Conservation (phyloP, 2,797 vertebrate species). For the Onychomys arenicola region DNA sequence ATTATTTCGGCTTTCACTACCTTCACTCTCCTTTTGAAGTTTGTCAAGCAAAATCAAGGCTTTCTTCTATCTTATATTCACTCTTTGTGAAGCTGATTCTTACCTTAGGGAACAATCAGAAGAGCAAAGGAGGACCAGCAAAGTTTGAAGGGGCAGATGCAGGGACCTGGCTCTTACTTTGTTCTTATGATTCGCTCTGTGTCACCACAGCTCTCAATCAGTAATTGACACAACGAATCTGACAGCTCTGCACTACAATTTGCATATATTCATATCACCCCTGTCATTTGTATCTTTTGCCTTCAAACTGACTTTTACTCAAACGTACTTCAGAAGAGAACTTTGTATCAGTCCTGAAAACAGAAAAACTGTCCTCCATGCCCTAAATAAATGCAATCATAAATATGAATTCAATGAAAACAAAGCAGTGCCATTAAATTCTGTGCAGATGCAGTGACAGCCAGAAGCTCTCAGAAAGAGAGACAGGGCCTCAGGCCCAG, state of each 20-base stretch:
- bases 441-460: neutral
- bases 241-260: neutral
- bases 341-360: neutral
- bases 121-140: neutral
- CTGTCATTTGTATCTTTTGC: neutral
- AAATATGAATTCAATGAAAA: constrained; percentile 65
- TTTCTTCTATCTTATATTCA: neutral
- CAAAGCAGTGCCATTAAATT: constrained; percentile 52
- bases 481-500: neutral
- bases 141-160: accelerated
- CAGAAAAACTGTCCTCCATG: neutral
- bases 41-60: neutral
- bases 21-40: accelerated
- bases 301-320: constrained; percentile 33
- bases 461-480: constrained; percentile 25
- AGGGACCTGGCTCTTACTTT: too few relatives aligned
- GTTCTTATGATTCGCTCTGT: accelerated
- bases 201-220: neutral
- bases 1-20: neutral
- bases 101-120: neutral
- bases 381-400: constrained; percentile 54
- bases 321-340: constrained; percentile 56
- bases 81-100: neutral
- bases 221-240: accelerated
- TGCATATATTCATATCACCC: neutral